phyloP scores from a whole-genome alignment of 2,113 vertebrate genomes.

The Psittacula cyanocephala region DNA sequence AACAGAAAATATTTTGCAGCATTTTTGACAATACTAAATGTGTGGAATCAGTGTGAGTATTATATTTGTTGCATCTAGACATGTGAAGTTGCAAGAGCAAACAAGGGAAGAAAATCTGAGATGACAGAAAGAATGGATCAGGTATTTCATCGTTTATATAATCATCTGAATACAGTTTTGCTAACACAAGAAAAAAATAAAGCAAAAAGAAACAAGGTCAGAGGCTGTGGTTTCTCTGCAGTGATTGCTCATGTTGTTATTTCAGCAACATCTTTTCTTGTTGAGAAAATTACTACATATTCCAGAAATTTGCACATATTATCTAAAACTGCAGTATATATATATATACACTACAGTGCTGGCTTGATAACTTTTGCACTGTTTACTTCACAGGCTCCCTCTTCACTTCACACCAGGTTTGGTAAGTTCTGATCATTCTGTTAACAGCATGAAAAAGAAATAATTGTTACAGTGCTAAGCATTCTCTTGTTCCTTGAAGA shows the following conservation, averaged over 20 bases:
- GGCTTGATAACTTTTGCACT: not conserved
- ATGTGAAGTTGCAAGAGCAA: not conserved
- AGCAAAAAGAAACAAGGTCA: not conserved
- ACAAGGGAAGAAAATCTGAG: not conserved
- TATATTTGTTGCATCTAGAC: not conserved
- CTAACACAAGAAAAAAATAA: not conserved
- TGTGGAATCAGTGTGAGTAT: not conserved
- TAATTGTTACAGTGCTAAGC: not conserved
- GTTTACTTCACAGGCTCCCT: not conserved
- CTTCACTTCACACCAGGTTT: not conserved
- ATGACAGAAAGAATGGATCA: not conserved
- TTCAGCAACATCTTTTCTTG: not conserved
- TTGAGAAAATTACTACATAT: constrained; percentile 25
- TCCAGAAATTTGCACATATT: not conserved
- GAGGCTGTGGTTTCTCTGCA: not conserved
- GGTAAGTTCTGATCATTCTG: not conserved
- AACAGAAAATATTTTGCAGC: not conserved
- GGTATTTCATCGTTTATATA: not conserved
- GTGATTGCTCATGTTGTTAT: not conserved
- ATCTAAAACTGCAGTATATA: not conserved
- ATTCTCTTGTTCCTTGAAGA: not conserved
- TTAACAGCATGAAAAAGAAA: not conserved
- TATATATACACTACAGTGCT: not conserved
- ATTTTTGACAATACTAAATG: not conserved
- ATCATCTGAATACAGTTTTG: not conserved